Evolutionary conservation across 2,797 vertebrate species (phyloP).

Genomic region (Psittacula echo): DNA sequence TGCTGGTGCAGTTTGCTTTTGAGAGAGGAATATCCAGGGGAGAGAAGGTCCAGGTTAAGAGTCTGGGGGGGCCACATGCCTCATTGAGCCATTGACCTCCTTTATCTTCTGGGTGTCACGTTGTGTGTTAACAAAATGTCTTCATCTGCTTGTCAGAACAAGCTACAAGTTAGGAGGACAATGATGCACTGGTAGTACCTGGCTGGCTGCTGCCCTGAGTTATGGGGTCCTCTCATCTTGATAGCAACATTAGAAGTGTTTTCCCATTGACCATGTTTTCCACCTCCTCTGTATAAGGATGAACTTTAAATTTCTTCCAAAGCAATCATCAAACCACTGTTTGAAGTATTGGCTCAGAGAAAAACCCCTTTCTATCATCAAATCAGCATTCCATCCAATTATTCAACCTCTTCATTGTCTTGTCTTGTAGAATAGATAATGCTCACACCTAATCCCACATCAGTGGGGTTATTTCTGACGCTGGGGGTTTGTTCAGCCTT

Average conservation of each 20-base stretch:
- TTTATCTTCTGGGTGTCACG: background rate
- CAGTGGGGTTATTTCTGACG: background rate
- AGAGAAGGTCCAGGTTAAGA: background rate
- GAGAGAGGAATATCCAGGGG: background rate
- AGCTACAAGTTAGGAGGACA: background rate
- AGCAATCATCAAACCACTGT: background rate
- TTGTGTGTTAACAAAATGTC: background rate
- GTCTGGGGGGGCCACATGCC: background rate
- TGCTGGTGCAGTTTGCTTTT: background rate
- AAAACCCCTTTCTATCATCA: background rate
- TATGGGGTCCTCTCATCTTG: background rate
- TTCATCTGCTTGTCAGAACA: background rate
- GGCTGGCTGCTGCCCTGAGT: background rate
- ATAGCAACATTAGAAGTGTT: background rate
- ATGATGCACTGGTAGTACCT: background rate
- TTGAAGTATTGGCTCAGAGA: background rate
- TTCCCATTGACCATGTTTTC: background rate
- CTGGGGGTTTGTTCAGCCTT: background rate
- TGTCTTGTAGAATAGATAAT: background rate
- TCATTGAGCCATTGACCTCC: background rate
- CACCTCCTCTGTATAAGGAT: too few relatives aligned
- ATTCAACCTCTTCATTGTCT: background rate
- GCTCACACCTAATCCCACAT: background rate
- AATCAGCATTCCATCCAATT: background rate
- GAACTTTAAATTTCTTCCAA: background rate